Conservation (phyloP, 2,797 vertebrate genomes). For the Gymnothorax javanicus region DNA sequence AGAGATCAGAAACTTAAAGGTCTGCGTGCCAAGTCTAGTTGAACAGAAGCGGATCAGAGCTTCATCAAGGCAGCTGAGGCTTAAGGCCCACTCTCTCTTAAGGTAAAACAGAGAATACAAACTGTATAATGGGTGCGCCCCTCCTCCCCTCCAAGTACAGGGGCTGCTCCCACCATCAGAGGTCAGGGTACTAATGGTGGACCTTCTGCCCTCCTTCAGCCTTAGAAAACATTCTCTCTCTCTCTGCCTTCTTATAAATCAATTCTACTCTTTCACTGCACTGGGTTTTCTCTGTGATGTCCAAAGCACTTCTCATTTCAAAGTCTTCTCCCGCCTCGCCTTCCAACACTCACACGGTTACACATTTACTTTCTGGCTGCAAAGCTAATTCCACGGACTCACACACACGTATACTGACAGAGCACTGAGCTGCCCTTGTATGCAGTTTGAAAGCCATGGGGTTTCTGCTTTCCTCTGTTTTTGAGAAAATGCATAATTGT, state of each 20-base stretch:
- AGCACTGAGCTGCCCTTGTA: neutral
- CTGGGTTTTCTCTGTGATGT: slow-evolving; percentile 67
- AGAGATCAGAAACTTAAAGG: slow-evolving; percentile 42
- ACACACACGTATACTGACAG: neutral
- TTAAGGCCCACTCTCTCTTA: slow-evolving; percentile 56
- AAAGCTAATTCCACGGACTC: neutral
- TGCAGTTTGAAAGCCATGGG: neutral
- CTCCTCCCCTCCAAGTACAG: slow-evolving; percentile 50
- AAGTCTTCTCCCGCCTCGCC: slow-evolving; percentile 54
- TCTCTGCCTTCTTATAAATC: slow-evolving; percentile 75
- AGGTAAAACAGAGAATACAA: slow-evolving; percentile 70
- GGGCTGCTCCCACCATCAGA: slow-evolving; percentile 66
- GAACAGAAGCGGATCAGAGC: slow-evolving; percentile 1
- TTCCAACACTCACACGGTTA: slow-evolving; percentile 64
- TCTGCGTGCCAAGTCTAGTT: slow-evolving; percentile 45
- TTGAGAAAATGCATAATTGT: slow-evolving; percentile 1
- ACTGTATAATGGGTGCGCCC: slow-evolving; percentile 55
- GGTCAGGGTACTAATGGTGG: slow-evolving; percentile 80
- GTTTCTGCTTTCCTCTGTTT: neutral
- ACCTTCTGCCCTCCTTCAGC: slow-evolving; percentile 73
- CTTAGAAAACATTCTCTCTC: slow-evolving; percentile 69
- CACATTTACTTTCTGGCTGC: slow-evolving; percentile 63
- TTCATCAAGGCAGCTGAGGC: slow-evolving; percentile 13
- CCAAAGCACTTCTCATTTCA: slow-evolving; percentile 72
- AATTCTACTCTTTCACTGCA: slow-evolving; percentile 63